These are phyloP conservation scores for Lithosia quadra DNA, from an alignment of 2,888 invertebrate genomes.

Conservation along the genomic window DNA sequence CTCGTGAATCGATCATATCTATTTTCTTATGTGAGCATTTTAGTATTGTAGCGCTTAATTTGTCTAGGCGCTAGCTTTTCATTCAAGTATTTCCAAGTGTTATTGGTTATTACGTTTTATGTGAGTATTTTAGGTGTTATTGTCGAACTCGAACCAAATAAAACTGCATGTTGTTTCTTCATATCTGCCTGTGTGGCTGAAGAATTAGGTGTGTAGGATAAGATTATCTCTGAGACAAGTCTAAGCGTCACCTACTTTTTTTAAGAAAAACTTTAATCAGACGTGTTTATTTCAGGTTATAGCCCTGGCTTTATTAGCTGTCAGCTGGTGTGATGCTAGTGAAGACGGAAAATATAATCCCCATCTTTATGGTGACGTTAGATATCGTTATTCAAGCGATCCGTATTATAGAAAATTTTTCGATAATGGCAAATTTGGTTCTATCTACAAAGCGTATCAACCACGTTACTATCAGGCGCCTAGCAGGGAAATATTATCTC, in stretches of 20 bases:
- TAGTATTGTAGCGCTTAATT: neutral
- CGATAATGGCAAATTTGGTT: slow-evolving; percentile 63
- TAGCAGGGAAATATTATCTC: slow-evolving; percentile 65
- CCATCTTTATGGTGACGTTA: slow-evolving; percentile 68
- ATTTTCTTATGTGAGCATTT: neutral
- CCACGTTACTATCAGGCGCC: slow-evolving; percentile 64
- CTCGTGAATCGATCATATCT: neutral
- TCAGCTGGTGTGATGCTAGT: slow-evolving; percentile 63
- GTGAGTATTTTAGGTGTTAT: neutral
- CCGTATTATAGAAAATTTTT: slow-evolving; percentile 51
- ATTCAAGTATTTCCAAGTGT: too few species aligned
- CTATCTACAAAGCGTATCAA: slow-evolving; percentile 65
- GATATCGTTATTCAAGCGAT: slow-evolving; percentile 60
- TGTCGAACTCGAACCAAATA: too few species aligned
- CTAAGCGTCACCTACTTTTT: neutral
- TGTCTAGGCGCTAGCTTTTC: slow-evolving; percentile 27
- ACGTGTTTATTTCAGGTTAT: slow-evolving; percentile 54
- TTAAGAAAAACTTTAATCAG: neutral
- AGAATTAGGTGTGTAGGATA: neutral
- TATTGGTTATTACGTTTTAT: too few species aligned
- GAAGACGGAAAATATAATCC: slow-evolving; percentile 83
- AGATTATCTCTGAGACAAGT: neutral
- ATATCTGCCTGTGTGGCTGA: neutral
- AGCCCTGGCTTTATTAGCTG: slow-evolving; percentile 56
- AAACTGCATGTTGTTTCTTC: neutral